Conservation (phyloP, 2,888 invertebrate species). For the Elegia similella region DNA sequence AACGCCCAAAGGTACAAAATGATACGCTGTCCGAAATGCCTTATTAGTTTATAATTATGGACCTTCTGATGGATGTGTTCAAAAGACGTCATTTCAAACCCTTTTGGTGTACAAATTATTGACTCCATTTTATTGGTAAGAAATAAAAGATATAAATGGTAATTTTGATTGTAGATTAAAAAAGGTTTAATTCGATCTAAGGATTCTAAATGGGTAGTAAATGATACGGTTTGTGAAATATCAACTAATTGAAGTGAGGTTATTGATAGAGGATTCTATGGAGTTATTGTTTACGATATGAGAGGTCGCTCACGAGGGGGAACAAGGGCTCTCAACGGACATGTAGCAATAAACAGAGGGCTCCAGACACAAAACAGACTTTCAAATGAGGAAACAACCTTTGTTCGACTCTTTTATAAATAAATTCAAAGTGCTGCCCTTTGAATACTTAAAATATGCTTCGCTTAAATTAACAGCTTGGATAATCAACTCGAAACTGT, state of each 20-base stretch:
- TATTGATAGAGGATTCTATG: conserved; percentile 26
- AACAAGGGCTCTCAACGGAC: conserved; percentile 56
- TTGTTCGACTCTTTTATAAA: conserved; percentile 67
- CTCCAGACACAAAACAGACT: conserved; percentile 72
- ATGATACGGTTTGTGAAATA: conserved; percentile 12
- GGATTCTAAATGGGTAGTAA: conserved; percentile 2
- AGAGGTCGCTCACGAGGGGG: conserved; percentile 44
- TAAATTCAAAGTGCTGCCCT: conserved; percentile 57
- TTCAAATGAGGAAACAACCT: conserved; percentile 50
- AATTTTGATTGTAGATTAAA: conserved; percentile 14
- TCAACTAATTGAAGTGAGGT: conserved; percentile 10
- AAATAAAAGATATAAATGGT: conserved; percentile 20
- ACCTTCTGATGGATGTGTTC: conserved; percentile 32
- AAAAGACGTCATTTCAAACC: conserved; percentile 25
- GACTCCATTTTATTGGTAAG: conserved; percentile 26
- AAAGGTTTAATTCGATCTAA: conserved; percentile 16
- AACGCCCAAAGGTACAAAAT: conserved; percentile 37
- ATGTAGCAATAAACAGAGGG: conserved; percentile 67
- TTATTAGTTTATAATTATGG: conserved; percentile 43
- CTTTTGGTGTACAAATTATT: conserved; percentile 26
- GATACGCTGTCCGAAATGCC: conserved; percentile 42
- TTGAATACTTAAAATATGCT: conserved; percentile 38
- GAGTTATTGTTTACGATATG: conserved; percentile 50
- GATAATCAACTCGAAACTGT: conserved; percentile 6
- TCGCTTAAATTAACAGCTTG: conserved; percentile 11